Percentiles rank a stretch among this genome's conserved stretches.
Evolutionary conservation across 2,888 invertebrate species (phyloP).

Genomic region (Hypolimnas misippus): DNA sequence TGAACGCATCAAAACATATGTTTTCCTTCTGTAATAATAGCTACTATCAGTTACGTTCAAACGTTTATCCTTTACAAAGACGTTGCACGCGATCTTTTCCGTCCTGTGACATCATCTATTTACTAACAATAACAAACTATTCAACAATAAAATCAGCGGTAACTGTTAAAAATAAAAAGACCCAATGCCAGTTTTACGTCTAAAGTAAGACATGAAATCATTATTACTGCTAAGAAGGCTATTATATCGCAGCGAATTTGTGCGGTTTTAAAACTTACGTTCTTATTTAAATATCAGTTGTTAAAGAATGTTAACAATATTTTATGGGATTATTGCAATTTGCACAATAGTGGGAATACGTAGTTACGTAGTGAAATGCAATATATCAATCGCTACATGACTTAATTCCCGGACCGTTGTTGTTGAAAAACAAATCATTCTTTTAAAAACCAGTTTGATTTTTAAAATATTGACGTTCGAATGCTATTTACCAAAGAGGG

Average conservation of each 20-base stretch:
- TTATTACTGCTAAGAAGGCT: background rate
- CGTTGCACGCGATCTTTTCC: constrained; percentile 3
- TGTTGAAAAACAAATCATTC: too few relatives aligned
- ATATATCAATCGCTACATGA: too few relatives aligned
- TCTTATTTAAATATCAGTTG: too few relatives aligned
- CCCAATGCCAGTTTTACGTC: background rate
- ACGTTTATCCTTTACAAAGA: background rate
- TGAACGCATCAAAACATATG: background rate
- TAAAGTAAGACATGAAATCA: background rate
- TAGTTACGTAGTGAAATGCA: too few relatives aligned
- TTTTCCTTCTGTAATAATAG: background rate
- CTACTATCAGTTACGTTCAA: constrained; percentile 7
- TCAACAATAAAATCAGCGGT: background rate
- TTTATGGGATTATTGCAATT: too few relatives aligned
- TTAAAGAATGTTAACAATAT: too few relatives aligned
- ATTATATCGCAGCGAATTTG: background rate
- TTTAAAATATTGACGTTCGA: too few relatives aligned
- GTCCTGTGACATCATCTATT: constrained; percentile 14
- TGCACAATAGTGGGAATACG: too few relatives aligned
- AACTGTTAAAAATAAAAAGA: background rate
- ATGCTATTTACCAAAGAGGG: too few relatives aligned
- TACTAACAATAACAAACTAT: constrained; percentile 11
- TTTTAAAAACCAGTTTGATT: too few relatives aligned
- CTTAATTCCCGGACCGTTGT: too few relatives aligned
- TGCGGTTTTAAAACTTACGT: too few relatives aligned